Evolutionary conservation across 2,888 invertebrate species (phyloP), one percentile per base, ranked within the genome.

Genomic region (Sinotaia quadrata): DNA sequence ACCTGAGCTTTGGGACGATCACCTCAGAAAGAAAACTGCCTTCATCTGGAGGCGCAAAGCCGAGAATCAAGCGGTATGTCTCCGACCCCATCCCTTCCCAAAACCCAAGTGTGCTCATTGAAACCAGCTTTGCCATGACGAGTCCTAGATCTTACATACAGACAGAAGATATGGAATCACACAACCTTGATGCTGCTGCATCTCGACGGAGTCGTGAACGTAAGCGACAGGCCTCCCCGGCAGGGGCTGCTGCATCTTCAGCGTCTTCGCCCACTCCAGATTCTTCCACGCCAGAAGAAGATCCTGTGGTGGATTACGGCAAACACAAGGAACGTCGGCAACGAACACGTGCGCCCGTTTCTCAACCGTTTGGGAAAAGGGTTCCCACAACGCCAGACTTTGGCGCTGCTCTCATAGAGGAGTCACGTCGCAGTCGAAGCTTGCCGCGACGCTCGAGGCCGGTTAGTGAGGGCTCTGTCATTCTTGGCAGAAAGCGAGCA

Each of bases 331-430:
- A 61, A 8, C 33, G 24, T 27, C n/a, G 61, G 15, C 47, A 51
- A 5, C 61, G 61, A 2, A 31, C 47, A 4, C 24, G 31, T 12
- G 61, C 29, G 15, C 7, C n/a, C 24, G 34, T 31, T 5, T 10
- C 15, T 33, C 29, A 21, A 18, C 5, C 2, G 24, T 18, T 4
- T 18, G 10, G 18, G 5, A 41, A 37, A 18, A 54, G 34, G 34
- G 15, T 41, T n/a, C 65, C 65, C 33, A 33, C 56, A 5, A 24
- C 15, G 2, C 65, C 65, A 24, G 65, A 65, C 56, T 65, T 65
- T 21, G 56, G 54, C 15, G 15, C 37, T 18, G 54, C 54, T 41
- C 41, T 56, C 34, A 65, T 56, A 12, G 65, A 65, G 4, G 65
- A 65, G 34, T 54, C 56, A 4, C 54, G 56, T 2, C 15, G 65